Conservation (phyloP, 92 coral and sea anemone genomes). For the Zoanthus solanderi region DNA sequence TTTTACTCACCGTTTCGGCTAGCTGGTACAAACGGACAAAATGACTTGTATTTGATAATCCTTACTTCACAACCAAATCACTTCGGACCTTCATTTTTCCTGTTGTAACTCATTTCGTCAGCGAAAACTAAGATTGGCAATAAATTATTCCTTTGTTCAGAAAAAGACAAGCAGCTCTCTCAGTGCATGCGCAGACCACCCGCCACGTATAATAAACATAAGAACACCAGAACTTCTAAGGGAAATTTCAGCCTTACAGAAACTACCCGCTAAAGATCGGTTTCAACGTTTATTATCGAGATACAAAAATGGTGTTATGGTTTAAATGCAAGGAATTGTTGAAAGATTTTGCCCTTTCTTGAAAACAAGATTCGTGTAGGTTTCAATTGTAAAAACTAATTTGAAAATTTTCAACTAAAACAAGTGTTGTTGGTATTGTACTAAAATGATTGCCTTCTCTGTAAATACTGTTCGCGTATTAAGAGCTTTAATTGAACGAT, state of each 20-base stretch:
- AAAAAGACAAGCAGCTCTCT: slow-evolving; percentile 50
- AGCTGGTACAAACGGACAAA: slow-evolving; percentile 19
- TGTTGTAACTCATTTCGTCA: slow-evolving; percentile 60
- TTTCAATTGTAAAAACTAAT: no score
- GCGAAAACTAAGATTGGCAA: slow-evolving; percentile 55
- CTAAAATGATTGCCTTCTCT: no score
- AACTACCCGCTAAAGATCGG: slow-evolving; percentile 17
- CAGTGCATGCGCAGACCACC: slow-evolving; percentile 76
- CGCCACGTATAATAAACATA: slow-evolving; percentile 91
- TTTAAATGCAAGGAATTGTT: not conserved
- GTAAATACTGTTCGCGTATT: no score
- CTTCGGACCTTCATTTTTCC: slow-evolving; percentile 63
- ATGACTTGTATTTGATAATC: not conserved
- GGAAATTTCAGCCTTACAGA: not conserved
- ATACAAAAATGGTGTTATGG: not conserved
- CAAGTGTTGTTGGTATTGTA: no score
- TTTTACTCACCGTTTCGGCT: slow-evolving; percentile 51
- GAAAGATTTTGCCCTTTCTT: not conserved
- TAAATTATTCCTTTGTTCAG: slow-evolving; percentile 83
- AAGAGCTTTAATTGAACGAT: no score
- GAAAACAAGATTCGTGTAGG: not conserved
- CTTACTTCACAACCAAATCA: slow-evolving; percentile 50
- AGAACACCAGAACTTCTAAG: slow-evolving; percentile 59
- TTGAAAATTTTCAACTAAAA: no score
- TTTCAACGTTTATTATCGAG: not conserved